Percentiles rank a stretch among this genome's conserved stretches.
phyloP scores from a whole-genome alignment of 2,797 vertebrate genomes.

The Spinibarbus caldwelli region DNA sequence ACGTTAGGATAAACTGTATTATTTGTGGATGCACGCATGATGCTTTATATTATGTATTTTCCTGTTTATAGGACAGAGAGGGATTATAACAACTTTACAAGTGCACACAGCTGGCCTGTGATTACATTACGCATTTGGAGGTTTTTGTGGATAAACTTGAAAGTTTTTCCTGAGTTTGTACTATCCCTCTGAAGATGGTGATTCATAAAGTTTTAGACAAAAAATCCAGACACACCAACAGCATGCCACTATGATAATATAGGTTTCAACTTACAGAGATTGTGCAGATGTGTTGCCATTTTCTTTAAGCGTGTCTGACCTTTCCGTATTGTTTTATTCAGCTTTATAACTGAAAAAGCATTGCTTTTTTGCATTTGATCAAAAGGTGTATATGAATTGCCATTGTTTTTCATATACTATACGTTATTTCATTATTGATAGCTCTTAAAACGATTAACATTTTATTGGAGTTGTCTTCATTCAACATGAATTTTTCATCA shows the following conservation, averaged over 20 bases:
- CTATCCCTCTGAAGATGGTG: constrained; percentile 73
- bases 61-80: constrained; percentile 97
- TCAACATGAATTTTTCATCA: background rate
- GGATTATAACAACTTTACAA: constrained; percentile 99
- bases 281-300: background rate
- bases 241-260: constrained; percentile 8
- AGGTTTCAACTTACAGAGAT: constrained; percentile 16
- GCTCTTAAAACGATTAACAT: background rate
- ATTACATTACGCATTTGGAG: constrained; percentile 94
- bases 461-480: background rate
- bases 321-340: background rate
- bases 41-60: constrained; percentile 98
- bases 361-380: background rate
- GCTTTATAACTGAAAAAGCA: background rate
- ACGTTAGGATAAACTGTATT: constrained; percentile 74
- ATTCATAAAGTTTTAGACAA: constrained; percentile 72
- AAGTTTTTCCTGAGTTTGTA: constrained; percentile 68
- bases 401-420: background rate
- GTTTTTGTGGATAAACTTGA: constrained; percentile 85
- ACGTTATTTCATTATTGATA: background rate
- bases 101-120: constrained; percentile 95
- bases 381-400: background rate
- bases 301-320: background rate
- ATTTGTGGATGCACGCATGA: constrained; percentile 90
- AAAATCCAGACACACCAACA: constrained; percentile 43